Evolutionary conservation across 2,888 invertebrate genomes (phyloP).

Genomic region (Andrena fulva): DNA sequence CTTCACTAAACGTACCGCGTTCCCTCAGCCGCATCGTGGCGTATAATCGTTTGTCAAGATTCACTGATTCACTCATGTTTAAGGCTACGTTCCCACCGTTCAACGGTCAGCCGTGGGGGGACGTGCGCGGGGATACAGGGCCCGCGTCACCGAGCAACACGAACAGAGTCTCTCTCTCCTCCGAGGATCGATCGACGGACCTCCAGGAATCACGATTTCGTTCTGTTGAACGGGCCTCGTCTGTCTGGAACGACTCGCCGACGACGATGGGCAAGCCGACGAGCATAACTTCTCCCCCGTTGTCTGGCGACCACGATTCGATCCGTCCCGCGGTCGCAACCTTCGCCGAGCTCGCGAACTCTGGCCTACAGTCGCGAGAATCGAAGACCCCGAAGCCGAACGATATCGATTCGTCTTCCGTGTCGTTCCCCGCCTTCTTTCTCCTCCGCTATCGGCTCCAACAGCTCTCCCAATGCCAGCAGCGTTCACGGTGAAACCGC

Average conservation of each 20-base stretch:
- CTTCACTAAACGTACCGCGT: slow-evolving; percentile 64
- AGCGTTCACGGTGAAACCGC: background rate
- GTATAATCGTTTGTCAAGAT: slow-evolving; percentile 57
- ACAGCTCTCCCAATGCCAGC: slow-evolving; percentile 23
- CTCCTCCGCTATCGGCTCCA: background rate
- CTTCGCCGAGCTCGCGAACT: background rate
- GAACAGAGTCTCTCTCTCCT: no score
- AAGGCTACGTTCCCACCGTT: slow-evolving; percentile 40
- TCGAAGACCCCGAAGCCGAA: background rate
- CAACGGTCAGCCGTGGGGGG: slow-evolving; percentile 27
- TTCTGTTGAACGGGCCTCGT: background rate
- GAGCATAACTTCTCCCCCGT: background rate
- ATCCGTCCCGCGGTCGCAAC: background rate
- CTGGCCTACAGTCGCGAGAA: background rate
- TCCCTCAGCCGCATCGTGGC: slow-evolving; percentile 58
- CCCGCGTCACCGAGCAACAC: no score
- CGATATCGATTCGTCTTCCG: slow-evolving; percentile 29
- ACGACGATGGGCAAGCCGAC: no score
- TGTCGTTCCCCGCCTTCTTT: background rate
- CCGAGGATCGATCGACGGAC: background rate
- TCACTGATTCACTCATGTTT: slow-evolving; percentile 62
- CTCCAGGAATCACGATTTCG: no score
- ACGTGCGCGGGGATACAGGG: background rate
- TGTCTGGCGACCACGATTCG: slow-evolving; percentile 8
- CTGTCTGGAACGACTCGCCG: background rate